Conservation (phyloP, 2,113 vertebrate species). For the Origma solitaria region DNA sequence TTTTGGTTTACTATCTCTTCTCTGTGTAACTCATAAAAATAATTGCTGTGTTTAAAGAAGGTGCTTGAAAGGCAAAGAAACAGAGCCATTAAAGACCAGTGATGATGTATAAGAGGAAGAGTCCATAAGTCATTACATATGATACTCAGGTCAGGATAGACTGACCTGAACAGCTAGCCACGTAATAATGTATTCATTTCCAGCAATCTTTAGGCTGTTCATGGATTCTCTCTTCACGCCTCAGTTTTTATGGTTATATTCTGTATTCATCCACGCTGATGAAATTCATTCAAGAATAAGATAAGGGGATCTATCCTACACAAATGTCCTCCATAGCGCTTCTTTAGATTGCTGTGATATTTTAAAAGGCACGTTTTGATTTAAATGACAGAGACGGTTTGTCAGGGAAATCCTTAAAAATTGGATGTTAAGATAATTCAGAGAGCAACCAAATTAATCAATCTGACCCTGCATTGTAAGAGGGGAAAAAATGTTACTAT, state of each 20-base stretch:
- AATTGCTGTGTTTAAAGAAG: not conserved
- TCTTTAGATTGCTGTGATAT: not conserved
- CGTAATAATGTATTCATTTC: not conserved
- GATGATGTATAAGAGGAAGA: not conserved
- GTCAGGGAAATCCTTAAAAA: not conserved
- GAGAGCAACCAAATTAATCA: not conserved
- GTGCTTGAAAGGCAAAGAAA: not conserved
- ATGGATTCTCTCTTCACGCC: not conserved
- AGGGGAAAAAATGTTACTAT: not conserved
- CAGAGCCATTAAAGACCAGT: rapidly evolving
- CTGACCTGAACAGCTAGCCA: not conserved
- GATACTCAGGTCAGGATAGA: not conserved
- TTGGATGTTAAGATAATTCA: not conserved
- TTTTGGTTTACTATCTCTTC: not conserved
- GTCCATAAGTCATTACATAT: not conserved
- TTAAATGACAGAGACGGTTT: not conserved
- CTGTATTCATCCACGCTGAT: not conserved
- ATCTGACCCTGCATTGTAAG: not conserved
- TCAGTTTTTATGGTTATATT: not conserved
- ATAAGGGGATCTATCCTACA: not conserved
- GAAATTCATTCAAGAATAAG: not conserved
- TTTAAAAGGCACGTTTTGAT: not conserved
- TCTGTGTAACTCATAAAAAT: not conserved
- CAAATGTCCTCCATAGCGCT: not conserved
- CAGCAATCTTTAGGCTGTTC: not conserved